Evolutionary conservation across 2,888 invertebrate species (phyloP).

Genomic region (Tetropium fuscum): DNA sequence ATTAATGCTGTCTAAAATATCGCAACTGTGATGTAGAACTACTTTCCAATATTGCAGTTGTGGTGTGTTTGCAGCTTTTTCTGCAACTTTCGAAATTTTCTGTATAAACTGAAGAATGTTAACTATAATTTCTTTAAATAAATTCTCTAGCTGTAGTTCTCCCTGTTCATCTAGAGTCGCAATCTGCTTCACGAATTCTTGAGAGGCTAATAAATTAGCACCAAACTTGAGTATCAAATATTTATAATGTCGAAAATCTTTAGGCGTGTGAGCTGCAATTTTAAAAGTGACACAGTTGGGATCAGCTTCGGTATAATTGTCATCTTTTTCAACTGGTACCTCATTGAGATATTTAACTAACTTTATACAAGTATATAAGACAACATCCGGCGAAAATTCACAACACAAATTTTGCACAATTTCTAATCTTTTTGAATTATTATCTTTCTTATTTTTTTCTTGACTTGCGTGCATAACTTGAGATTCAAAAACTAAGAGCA

Average conservation of each 20-base stretch:
- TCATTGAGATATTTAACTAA: conserved; percentile 75
- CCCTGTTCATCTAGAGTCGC: conserved; percentile 68
- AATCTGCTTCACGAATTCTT: conserved; percentile 76
- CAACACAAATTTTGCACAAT: conserved; percentile 76
- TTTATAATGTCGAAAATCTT: conserved; percentile 87
- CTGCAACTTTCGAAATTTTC: conserved; percentile 72
- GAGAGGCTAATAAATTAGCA: conserved; percentile 75
- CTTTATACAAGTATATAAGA: conserved; percentile 75
- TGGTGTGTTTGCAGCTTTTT: conserved; percentile 70
- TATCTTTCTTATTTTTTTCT: conserved; percentile 51
- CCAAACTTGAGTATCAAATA: conserved; percentile 83
- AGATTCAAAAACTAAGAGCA: conserved; percentile 78
- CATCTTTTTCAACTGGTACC: conserved; percentile 75
- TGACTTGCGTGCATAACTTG: conserved; percentile 72
- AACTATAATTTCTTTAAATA: conserved; percentile 79
- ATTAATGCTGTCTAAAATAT: conserved; percentile 84
- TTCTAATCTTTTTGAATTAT: conserved; percentile 70
- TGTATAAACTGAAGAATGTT: conserved; percentile 77
- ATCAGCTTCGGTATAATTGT: conserved; percentile 62
- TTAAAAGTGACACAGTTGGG: conserved; percentile 71
- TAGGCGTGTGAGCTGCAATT: conserved; percentile 71
- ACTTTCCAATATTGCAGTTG: conserved; percentile 85
- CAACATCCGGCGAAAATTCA: conserved; percentile 74
- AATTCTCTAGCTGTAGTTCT: conserved; percentile 69
- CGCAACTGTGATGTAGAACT: conserved; percentile 82